Evolutionary conservation across 1,140 invertebrate species (phyloP).

Genomic region (Nasonia vitripennis): DNA sequence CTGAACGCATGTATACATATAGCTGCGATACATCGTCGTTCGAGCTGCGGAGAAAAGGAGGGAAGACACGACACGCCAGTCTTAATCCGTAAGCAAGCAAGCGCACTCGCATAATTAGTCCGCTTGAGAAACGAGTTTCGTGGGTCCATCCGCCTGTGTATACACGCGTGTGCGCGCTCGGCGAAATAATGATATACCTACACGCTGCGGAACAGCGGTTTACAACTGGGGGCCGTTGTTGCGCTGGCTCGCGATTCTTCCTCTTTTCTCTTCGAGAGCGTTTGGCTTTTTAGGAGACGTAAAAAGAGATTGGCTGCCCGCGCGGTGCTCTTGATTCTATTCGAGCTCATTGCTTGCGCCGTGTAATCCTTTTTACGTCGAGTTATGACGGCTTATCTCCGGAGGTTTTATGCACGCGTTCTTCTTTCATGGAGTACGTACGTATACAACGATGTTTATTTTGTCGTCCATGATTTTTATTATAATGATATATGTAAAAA

Average conservation of each 20-base stretch:
- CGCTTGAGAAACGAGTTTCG: constrained; percentile 39
- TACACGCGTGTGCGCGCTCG: not conserved
- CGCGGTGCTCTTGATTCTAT: not conserved
- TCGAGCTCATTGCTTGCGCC: not conserved
- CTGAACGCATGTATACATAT: not conserved
- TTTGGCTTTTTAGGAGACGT: constrained; percentile 13
- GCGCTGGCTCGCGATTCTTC: not conserved
- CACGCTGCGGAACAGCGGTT: not conserved
- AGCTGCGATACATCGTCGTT: not conserved
- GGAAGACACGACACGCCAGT: not conserved
- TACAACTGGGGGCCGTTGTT: constrained; percentile 1
- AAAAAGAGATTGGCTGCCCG: not conserved
- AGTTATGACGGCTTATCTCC: not conserved
- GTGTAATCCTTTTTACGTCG: not conserved
- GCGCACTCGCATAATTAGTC: constrained; percentile 39
- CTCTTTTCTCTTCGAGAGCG: not conserved
- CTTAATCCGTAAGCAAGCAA: not conserved
- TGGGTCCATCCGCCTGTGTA: not conserved
- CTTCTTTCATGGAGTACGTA: not conserved
- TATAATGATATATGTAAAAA: too few relatives aligned
- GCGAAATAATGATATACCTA: constrained; percentile 28
- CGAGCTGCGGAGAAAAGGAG: not conserved
- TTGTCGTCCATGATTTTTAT: too few relatives aligned
- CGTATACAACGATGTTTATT: too few relatives aligned
- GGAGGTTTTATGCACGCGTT: not conserved